Percentiles rank a stretch among this genome's conserved stretches.
These are phyloP conservation scores for Forbesichthys papilliferus DNA, from an alignment of 2,113 vertebrate species.

Conservation along the genomic window DNA sequence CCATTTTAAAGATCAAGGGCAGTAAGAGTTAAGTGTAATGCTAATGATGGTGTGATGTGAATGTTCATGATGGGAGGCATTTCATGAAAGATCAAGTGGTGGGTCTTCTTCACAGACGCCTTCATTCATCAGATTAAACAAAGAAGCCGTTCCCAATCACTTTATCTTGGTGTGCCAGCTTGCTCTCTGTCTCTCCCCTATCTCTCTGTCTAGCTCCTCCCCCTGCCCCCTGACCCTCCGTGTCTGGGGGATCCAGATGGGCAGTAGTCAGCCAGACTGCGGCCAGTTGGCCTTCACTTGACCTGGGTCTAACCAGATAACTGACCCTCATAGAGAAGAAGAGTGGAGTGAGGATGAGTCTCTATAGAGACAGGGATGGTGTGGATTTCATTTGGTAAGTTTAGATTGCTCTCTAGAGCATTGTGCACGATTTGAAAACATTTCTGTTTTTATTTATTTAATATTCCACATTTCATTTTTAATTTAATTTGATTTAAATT, in stretches of 20 bases:
- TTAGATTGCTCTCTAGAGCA: too few species aligned
- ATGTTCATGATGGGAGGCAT: neutral
- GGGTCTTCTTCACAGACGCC: too few species aligned
- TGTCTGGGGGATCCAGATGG: neutral
- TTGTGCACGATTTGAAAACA: too few species aligned
- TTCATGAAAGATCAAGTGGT: neutral
- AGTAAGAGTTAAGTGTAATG: neutral
- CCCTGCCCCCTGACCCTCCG: too few species aligned
- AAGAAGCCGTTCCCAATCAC: neutral
- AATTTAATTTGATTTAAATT: too few species aligned
- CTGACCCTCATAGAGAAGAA: too few species aligned
- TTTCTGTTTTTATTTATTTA: too few species aligned
- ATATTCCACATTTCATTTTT: too few species aligned
- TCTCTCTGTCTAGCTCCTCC: neutral
- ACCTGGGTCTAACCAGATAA: neutral
- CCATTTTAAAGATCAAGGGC: too few species aligned
- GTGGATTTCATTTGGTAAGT: too few species aligned
- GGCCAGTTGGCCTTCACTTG: neutral
- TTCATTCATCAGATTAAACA: too few species aligned
- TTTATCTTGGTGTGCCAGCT: neutral
- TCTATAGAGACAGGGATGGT: too few species aligned
- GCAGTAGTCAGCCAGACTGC: neutral
- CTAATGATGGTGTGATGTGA: neutral
- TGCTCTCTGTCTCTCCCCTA: neutral
- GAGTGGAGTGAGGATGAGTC: conserved; percentile 8